Conservation (phyloP, 2,113 vertebrate genomes). For the Albula glossodonta region DNA sequence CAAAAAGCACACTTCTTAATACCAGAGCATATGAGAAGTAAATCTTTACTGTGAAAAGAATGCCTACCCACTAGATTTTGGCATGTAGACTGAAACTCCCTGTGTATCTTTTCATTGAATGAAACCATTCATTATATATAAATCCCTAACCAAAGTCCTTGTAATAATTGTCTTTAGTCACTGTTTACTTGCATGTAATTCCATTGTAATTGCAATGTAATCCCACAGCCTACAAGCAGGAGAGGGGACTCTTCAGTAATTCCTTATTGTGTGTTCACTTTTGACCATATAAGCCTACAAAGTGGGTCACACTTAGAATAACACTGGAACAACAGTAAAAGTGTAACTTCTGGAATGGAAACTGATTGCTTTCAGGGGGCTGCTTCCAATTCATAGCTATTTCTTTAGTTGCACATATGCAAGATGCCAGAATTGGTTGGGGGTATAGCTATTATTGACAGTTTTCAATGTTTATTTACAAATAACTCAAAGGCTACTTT, state of each 20-base stretch:
- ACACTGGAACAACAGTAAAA: neutral
- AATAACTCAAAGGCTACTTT: neutral
- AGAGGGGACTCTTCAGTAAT: neutral
- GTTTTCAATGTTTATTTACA: neutral
- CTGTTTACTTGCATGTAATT: neutral
- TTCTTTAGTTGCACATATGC: neutral
- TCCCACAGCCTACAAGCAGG: neutral
- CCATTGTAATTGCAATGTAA: neutral
- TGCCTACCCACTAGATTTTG: neutral
- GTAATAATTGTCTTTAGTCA: neutral
- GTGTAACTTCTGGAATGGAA: neutral
- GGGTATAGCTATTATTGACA: neutral
- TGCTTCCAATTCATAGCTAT: neutral
- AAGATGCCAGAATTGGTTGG: neutral
- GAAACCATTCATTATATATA: neutral
- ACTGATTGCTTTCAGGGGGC: neutral
- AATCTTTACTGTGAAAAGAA: neutral
- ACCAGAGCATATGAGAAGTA: neutral
- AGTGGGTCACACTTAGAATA: slow-evolving; percentile 6
- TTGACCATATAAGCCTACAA: slow-evolving; percentile 16
- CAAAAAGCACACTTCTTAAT: neutral
- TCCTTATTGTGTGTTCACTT: slow-evolving; percentile 10
- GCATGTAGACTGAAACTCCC: neutral
- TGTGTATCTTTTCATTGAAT: neutral
- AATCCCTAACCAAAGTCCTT: slow-evolving; percentile 3